These are phyloP conservation scores for Ceratina japonica DNA, from an alignment of 1,140 invertebrate genomes.

Conservation along the genomic window DNA sequence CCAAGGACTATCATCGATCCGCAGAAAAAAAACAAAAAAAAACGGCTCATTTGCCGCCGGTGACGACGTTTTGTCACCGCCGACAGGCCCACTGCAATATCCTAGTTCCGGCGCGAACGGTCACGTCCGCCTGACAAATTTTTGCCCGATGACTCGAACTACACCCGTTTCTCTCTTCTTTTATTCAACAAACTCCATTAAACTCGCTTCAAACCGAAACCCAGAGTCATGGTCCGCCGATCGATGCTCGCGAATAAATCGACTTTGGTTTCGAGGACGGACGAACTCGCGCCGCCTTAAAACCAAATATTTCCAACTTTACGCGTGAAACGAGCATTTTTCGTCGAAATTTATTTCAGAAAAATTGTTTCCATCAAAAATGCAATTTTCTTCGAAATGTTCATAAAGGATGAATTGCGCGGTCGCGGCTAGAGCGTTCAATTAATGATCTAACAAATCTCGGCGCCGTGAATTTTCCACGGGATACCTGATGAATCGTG, in stretches of 20 bases:
- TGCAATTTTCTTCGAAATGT: no score
- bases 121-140: conserved; percentile 50
- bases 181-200: background rate
- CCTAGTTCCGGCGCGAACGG: conserved; percentile 27
- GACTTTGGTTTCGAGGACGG: background rate
- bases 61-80: conserved; percentile 56
- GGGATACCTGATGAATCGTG: no score
- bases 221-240: background rate
- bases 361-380: no score
- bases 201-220: background rate
- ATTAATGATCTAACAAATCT: no score
- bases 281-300: no score
- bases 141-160: conserved; percentile 34
- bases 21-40: conserved; percentile 47
- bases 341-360: no score
- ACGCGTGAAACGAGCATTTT: no score
- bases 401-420: no score
- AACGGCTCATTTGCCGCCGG: conserved; percentile 55
- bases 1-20: conserved; percentile 59
- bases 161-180: background rate
- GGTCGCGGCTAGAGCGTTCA: no score
- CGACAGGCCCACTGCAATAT: conserved; percentile 54
- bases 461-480: no score
- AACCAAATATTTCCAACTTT: no score
- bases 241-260: conserved; percentile 1